Base-by-base conservation (phyloP, 2,888 invertebrate species). In the Dysmachus trigonus region DNA sequence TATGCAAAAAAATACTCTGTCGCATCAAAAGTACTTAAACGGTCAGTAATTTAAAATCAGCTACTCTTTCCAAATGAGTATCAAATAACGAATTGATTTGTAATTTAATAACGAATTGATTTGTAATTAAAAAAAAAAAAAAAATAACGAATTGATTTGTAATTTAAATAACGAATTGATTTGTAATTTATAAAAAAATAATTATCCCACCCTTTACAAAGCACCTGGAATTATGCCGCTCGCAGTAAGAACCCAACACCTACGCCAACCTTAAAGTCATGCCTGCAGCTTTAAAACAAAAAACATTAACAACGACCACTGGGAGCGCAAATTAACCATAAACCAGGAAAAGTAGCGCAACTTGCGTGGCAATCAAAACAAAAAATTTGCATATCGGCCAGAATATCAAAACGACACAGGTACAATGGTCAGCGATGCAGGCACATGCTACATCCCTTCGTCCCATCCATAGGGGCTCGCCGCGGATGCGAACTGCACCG, bases 341-440 rank as follows among this genome's bases (percentile, higher is more conserved):
- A 76, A 76, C 35, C n/a, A 76, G 22, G 76, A 76, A 76, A 35
- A 76, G 38, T 35, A 18, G 33, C 35, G 76, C 51, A 77, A 35
- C 82, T 53, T 62, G 82, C 33, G 22, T 82, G 33, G 82, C 71
- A 82, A 82, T 82, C 62, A 83, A 87, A 71, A 87, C 85, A 87
- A 88, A 86, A 87, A 88, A 89, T 89, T 88, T 88, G 87, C 88
- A 89, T 89, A 89, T 88, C 88, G 88, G 87, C 83, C 87, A 87
- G 88, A 88, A 88, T 89, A 88, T 87, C 88, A 89, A 88, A 88
- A 87, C 87, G 88, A 79, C 77, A 30, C 31, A 86, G 86, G 62
- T 82, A 5, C 35, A n/a, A 15, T 41, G 0, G 38, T 41, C 38
- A 15, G 15, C 38, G 3, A 15, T 41, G 38, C 38, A 15, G 38